Base-by-base conservation (phyloP, 2,888 invertebrate genomes). In the Epinotia demarniana region DNA sequence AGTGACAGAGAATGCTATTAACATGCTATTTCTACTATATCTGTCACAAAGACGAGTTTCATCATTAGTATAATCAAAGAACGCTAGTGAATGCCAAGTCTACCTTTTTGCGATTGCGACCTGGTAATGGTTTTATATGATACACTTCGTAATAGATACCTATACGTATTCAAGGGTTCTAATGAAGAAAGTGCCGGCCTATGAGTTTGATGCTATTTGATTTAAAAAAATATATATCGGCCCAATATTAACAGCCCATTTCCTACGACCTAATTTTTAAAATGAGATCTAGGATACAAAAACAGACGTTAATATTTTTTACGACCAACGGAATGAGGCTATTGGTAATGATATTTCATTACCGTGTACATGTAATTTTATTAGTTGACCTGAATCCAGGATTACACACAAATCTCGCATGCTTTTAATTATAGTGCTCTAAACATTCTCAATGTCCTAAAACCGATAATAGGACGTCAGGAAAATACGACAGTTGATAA, bases 1-100 rank as follows among this genome's bases (percentile, higher is more conserved):
- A 70, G 69, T 75, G 64, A 46, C 49, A 49, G 39, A 49, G 70
- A 64, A 75, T 70, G 74, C 74, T 18, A 74, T 74, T 70, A 64
- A 70, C 43, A 27, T 19, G 69, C 58, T 55, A 57, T 73, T 66
- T 66, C 58, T 6, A 61, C 68, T 64, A 75, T 64, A 58, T 57
- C 33, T 64, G 72, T 62, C 23, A 43, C 23, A 23, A 58, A 46
- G 8, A 8, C 53, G 1, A 19, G 18, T 61, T 61, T 61, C 33
- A 61, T 16, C 61, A 61, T 61, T 61, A n/a, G 61, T 11, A 23
- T 33, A 23, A 9, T 13, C 16, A 16, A 43, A 16, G 57, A 16
- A 1, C 57, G 23, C 12, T 16, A 19, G 27, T 19, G n/a, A 46
- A 53, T 49, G 19, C 60, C 5, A 39, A 18, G 4, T n/a, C 53